These are phyloP conservation scores for Cheumatopsyche charites DNA, from an alignment of 1,140 invertebrate genomes.

Conservation along the genomic window DNA sequence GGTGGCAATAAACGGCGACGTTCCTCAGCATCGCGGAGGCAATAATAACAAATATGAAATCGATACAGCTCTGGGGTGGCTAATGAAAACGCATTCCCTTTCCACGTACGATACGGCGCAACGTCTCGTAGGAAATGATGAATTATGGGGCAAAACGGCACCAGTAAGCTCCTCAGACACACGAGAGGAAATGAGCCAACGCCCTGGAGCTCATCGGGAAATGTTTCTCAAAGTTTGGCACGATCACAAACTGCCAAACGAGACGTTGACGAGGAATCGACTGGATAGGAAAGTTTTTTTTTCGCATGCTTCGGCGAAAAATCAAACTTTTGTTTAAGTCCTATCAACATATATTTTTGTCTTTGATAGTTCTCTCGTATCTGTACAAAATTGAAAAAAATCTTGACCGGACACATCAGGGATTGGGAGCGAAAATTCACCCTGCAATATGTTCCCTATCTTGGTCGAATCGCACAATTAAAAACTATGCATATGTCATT, in stretches of 20 bases:
- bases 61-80: constrained; percentile 12
- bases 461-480: too few species aligned
- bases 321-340: too few species aligned
- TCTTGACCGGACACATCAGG: too few species aligned
- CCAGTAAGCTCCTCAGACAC: neutral
- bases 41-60: constrained; percentile 32
- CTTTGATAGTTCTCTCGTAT: too few species aligned
- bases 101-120: constrained; percentile 24
- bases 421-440: too few species aligned
- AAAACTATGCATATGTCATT: too few species aligned
- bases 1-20: neutral
- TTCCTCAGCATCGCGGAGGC: neutral
- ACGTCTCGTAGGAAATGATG: constrained; percentile 39
- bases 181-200: constrained; percentile 29
- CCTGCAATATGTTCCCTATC: too few species aligned
- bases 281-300: too few species aligned
- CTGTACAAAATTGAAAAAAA: too few species aligned
- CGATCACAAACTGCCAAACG: neutral
- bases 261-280: too few species aligned
- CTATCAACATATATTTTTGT: too few species aligned
- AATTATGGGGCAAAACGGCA: constrained; percentile 32
- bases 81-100: constrained; percentile 42
- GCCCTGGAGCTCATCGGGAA: neutral
- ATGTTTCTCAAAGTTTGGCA: neutral
- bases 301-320: too few species aligned